A percentile compares a stretch with the other conserved stretches of the same genome.
Evolutionary conservation across 2,888 invertebrate genomes (phyloP).

Genomic region (Panzeria rudis): DNA sequence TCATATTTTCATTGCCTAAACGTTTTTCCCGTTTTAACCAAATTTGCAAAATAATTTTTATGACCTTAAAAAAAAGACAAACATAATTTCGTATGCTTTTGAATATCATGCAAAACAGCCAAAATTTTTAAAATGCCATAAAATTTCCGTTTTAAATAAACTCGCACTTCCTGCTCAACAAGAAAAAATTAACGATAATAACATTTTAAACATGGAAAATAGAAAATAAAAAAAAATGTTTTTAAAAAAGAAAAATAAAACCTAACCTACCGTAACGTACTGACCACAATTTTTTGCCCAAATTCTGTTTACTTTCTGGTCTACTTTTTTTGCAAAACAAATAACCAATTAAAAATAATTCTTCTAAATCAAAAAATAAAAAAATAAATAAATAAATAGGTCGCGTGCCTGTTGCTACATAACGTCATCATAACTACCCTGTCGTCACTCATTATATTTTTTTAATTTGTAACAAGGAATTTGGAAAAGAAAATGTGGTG

Average conservation of each 20-base stretch:
- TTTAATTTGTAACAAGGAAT: not conserved
- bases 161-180: conserved; percentile 56
- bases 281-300: conserved; percentile 48
- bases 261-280: conserved; percentile 59
- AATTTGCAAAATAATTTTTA: conserved; percentile 69
- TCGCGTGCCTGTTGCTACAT: conserved; percentile 65
- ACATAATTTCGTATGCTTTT: conserved; percentile 35
- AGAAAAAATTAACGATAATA: not conserved
- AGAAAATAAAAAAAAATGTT: not conserved
- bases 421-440: conserved; percentile 22
- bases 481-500: not conserved
- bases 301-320: not conserved
- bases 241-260: not conserved
- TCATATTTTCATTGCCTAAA: not conserved
- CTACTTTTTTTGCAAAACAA: conserved; percentile 38
- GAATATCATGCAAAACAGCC: conserved; percentile 45
- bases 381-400: conserved; percentile 23
- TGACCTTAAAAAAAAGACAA: conserved; percentile 21
- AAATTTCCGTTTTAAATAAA: conserved; percentile 68
- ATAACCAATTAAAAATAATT: not conserved
- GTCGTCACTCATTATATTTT: conserved; percentile 1
- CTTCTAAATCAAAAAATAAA: not conserved
- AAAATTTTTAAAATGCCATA: conserved; percentile 62
- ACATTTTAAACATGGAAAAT: conserved; percentile 33
- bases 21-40: not conserved